A percentile compares a stretch with the other conserved stretches of the same genome.
These are phyloP conservation scores for Malurus alboscapulatus DNA, from an alignment of 2,113 vertebrate genomes.

Conservation along the genomic window DNA sequence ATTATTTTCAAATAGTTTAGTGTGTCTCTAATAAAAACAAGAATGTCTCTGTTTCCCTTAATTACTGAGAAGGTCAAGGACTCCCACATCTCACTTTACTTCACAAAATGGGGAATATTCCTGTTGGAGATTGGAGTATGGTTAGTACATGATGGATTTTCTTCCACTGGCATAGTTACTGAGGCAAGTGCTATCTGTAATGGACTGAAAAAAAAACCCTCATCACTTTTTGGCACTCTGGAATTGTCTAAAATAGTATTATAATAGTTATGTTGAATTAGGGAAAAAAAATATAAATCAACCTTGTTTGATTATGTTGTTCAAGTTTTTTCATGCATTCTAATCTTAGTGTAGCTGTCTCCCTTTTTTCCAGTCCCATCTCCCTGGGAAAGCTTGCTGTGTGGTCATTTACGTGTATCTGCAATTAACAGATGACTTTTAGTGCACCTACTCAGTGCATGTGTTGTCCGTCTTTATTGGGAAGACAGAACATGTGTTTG, in stretches of 20 bases:
- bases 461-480: background rate
- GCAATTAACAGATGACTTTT: background rate
- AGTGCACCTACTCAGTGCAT: background rate
- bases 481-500: slow-evolving; percentile 30
- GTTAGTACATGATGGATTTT: slow-evolving; percentile 58
- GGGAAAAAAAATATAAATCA: background rate
- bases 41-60: slow-evolving; percentile 65
- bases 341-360: background rate
- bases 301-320: background rate
- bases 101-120: slow-evolving; percentile 38
- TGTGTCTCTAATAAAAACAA: slow-evolving; percentile 65
- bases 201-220: background rate
- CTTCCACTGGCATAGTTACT: background rate
- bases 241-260: background rate
- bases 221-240: background rate
- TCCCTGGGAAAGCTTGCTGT: background rate
- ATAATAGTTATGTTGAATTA: background rate
- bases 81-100: slow-evolving; percentile 51
- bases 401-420: background rate
- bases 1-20: slow-evolving; percentile 68
- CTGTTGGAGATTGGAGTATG: background rate
- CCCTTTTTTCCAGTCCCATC: background rate
- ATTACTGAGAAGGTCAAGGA: slow-evolving; percentile 66
- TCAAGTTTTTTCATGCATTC: background rate
- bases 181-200: background rate